Conservation (phyloP, 2,113 vertebrate species). For the Thymallus thymallus region DNA sequence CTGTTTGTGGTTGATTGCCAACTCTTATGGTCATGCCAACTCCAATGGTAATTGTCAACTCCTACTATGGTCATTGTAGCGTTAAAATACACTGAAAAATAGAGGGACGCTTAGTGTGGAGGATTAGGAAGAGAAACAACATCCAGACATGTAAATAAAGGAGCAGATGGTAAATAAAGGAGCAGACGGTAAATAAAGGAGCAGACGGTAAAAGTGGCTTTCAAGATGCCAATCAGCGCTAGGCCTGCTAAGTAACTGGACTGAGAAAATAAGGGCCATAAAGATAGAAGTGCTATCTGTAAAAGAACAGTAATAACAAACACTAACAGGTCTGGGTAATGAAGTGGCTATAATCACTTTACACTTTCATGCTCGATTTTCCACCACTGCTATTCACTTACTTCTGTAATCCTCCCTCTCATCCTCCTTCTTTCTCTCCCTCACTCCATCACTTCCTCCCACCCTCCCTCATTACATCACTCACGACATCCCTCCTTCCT, state of each 20-base stretch:
- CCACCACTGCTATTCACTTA: not conserved
- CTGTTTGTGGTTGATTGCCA: no score
- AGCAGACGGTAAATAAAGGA: slow-evolving; percentile 64
- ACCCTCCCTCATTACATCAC: slow-evolving; percentile 37
- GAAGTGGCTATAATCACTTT: slow-evolving; percentile 35
- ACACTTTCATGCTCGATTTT: slow-evolving; percentile 9
- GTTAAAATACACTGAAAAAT: slow-evolving; percentile 42
- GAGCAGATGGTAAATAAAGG: no score
- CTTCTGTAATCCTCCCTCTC: not conserved
- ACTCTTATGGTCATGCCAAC: no score
- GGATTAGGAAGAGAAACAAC: slow-evolving; percentile 39
- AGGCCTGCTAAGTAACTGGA: slow-evolving; percentile 56
- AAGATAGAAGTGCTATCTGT: slow-evolving; percentile 30
- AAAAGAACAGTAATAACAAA: slow-evolving; percentile 28
- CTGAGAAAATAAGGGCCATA: slow-evolving; percentile 45
- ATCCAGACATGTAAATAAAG: slow-evolving; percentile 47
- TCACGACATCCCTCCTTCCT: slow-evolving; percentile 18
- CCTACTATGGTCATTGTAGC: no score
- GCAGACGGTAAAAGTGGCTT: slow-evolving; percentile 59
- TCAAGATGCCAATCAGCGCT: slow-evolving; percentile 52
- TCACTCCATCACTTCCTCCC: not conserved
- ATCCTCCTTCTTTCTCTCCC: slow-evolving; percentile 35
- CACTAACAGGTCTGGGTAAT: slow-evolving; percentile 28
- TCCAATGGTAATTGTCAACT: no score
- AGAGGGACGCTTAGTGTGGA: slow-evolving; percentile 47